Base-by-base conservation (phyloP, 2,888 invertebrate species). In the Papilio elwesi region DNA sequence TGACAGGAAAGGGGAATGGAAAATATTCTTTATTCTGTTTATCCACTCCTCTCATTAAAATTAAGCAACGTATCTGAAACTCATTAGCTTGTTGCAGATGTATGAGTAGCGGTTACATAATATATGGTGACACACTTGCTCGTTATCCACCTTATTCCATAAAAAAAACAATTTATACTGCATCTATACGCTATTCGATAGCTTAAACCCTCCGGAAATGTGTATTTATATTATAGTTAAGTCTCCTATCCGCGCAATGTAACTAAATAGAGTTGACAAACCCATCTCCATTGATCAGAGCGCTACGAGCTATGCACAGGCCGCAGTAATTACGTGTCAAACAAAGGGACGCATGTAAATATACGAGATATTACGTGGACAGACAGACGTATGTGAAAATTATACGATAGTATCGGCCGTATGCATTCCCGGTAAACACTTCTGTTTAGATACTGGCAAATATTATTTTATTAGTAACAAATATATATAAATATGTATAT, bases 361-460 rank as follows among this genome's bases (percentile, higher is more conserved):
- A 90, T 89, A 88, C 65, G 82, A 83, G 82, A 87, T 89, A 90
- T 89, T 89, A 87, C 86, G 84, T 76, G 84, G 86, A 89, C 88
- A 87, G 89, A 88, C 90, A 87, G 91, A 91, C 90, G 87, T 87
- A 92, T 92, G 92, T 87, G 91, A 88, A 91, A 92, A 92, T 92
- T 92, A 92, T 92, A 90, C 92, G 80, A 86, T 81, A 83, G 85
- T 84, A 82, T 81, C 76, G 77, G 74, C 15, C 15, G 74, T 4
- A 5, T 53, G 9, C 16, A 48, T 6, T 82, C 80, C n/a, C 68
- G 80, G 75, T 85, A 6, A 48, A 71, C 83, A 49, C 0, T 13
- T 0, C 0, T 62, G 36, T 71, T 85, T 82, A 12, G 49, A 38
- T 52, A 71, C 55, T 13, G 26, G 1, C 26, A 26, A 26, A 26